Evolutionary conservation across 2,888 invertebrate genomes (phyloP), one percentile per base, ranked within the genome.

Genomic region (Eupithecia centaureata): DNA sequence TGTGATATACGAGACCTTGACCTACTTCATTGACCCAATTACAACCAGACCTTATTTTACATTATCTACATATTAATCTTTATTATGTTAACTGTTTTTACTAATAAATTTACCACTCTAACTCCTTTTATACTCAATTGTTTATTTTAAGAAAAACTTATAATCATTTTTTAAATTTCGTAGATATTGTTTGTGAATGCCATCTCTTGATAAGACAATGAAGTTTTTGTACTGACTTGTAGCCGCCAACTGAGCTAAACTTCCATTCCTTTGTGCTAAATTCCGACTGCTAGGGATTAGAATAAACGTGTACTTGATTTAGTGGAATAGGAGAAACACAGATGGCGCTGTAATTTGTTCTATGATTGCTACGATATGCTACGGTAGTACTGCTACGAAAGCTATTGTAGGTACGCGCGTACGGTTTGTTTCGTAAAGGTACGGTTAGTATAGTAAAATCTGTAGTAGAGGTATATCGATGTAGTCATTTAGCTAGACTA

Each of bases 11-110:
- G 74, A 79, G 80, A 77, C 79, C 79, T 78, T 78, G 75, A 71
- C 54, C 73, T 78, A 71, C 68, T 77, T 76, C 33, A 69, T 76
- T 74, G 73, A 61, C 71, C 74, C 73, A 74, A 74, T 73, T 76
- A 78, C 77, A 79, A 54, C 51, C 13, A 47, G 59, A 33, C 61
- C 35, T 80, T 74, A 78, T 65, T 74, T 73, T 76, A 79, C 74
- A 57, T 63, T 56, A 38, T 63, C 47, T 56, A 63, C 13, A 18
- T 56, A 27, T 27, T 0, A 51, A 15, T 52, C 15, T 52, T 5
- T 27, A 52, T 2, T 47, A 47, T 47, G 8, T 18, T 42, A 42
- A 18, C 42, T 42, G 42, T 15, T 3, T 25, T 13, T 2, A 25
- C 1, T 25, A 12, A 25, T 25, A 25, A 51, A 15, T 52, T 27